Conservation (phyloP, 1,140 invertebrate genomes). For the Pollicipes pollicipes region DNA sequence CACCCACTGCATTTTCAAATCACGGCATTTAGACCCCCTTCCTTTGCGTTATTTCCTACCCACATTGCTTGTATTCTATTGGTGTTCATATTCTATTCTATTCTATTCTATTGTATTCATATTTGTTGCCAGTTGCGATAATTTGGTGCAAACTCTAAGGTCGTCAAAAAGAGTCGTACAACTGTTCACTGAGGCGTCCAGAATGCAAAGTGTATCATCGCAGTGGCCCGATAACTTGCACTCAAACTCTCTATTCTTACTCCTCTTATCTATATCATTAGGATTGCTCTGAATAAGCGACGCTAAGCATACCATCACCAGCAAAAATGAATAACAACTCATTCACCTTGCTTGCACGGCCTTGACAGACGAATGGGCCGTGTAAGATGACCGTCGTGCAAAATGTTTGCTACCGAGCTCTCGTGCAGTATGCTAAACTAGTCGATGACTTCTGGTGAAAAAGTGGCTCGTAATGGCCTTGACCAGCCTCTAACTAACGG, state of each 20-base stretch:
- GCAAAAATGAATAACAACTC: background rate
- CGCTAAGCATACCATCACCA: background rate
- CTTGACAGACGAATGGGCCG: background rate
- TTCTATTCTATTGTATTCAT: background rate
- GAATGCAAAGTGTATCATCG: background rate
- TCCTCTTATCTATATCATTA: background rate
- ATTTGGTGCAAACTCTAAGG: background rate
- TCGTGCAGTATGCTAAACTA: background rate
- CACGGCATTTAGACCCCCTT: background rate
- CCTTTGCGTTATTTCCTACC: background rate
- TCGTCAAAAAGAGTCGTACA: background rate
- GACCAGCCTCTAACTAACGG: too few relatives aligned
- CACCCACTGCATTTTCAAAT: background rate
- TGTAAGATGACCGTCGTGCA: background rate
- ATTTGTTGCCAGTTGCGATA: background rate
- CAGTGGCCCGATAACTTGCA: background rate
- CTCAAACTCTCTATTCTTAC: background rate
- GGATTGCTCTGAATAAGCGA: background rate
- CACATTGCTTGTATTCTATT: background rate
- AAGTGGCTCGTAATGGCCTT: too few relatives aligned
- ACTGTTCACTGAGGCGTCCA: background rate
- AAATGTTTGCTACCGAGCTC: background rate
- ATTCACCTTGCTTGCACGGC: background rate
- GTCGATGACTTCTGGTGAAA: too few relatives aligned
- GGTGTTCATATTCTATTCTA: too few relatives aligned